Conservation (phyloP, 2,888 invertebrate species). For the Anodontia alba region DNA sequence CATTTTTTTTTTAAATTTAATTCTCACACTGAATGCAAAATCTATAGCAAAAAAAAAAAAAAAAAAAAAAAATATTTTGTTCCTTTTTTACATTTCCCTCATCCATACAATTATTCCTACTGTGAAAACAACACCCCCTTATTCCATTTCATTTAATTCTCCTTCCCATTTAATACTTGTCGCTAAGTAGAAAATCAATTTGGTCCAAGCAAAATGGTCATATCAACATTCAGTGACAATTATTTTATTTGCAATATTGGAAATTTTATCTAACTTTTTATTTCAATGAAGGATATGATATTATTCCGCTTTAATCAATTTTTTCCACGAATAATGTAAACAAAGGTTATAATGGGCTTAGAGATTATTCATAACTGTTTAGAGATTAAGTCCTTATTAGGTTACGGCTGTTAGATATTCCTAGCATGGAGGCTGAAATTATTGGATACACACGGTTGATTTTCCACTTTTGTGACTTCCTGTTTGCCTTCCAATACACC, state of each 20-base stretch:
- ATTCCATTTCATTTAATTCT: neutral
- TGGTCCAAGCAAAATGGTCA: neutral
- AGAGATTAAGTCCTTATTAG: neutral
- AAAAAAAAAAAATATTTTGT: too few relatives aligned
- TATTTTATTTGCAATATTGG: neutral
- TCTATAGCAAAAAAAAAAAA: too few relatives aligned
- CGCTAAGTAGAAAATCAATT: neutral
- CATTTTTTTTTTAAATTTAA: too few relatives aligned
- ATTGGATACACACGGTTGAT: too few relatives aligned
- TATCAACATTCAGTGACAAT: neutral
- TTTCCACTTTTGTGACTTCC: too few relatives aligned
- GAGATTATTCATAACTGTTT: neutral
- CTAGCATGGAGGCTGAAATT: too few relatives aligned
- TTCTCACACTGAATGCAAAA: too few relatives aligned
- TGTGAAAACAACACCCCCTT: neutral
- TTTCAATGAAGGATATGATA: neutral
- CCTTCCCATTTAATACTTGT: neutral
- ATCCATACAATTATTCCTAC: too few relatives aligned
- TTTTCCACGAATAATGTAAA: neutral
- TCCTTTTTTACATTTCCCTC: too few relatives aligned
- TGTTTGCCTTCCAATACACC: too few relatives aligned
- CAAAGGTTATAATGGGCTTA: neutral
- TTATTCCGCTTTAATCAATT: neutral
- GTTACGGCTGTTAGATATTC: neutral
- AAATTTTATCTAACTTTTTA: constrained; percentile 9